Conservation (phyloP, 1,140 invertebrate species). For the Oncopodura yosiiana region DNA sequence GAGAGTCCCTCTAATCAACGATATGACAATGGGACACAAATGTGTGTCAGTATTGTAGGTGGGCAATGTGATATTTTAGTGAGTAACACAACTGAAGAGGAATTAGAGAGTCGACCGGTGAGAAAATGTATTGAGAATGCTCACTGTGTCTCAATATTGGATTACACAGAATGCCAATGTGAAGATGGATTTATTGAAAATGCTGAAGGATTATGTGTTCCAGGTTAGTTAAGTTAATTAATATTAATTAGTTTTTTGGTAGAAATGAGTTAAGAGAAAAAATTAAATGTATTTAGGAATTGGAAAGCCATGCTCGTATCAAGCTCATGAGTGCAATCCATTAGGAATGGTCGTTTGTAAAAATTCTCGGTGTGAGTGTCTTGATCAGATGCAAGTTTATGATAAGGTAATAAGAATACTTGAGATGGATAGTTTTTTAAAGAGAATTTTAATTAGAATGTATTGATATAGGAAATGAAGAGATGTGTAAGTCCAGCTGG, state of each 20-base stretch:
- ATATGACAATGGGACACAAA: background rate
- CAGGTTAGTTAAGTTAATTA: too few species aligned
- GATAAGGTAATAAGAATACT: background rate
- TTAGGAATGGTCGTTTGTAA: conserved; percentile 29
- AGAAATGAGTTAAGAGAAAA: too few species aligned
- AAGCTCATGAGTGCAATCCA: conserved; percentile 24
- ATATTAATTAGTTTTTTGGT: too few species aligned
- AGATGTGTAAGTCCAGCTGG: conserved; percentile 29
- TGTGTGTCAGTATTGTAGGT: conserved; percentile 20
- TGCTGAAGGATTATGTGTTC: conserved; percentile 20
- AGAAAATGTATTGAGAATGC: conserved; percentile 24
- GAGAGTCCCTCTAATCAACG: conserved; percentile 29
- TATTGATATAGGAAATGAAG: too few species aligned
- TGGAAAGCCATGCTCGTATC: conserved; percentile 22
- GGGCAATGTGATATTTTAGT: conserved; percentile 7
- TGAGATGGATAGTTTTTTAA: too few species aligned
- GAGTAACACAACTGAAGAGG: background rate
- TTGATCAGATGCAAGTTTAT: conserved; percentile 26
- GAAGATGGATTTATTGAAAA: conserved; percentile 20
- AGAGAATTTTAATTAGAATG: too few species aligned
- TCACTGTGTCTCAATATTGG: conserved; percentile 1
- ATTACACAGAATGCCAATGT: conserved; percentile 27
- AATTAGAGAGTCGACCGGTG: background rate
- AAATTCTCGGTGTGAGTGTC: conserved; percentile 17
- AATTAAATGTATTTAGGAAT: too few species aligned